Evolutionary conservation across 2,797 vertebrate species (phyloP), one percentile per base, ranked within the genome.

Genomic region (Oreortyx pictus): DNA sequence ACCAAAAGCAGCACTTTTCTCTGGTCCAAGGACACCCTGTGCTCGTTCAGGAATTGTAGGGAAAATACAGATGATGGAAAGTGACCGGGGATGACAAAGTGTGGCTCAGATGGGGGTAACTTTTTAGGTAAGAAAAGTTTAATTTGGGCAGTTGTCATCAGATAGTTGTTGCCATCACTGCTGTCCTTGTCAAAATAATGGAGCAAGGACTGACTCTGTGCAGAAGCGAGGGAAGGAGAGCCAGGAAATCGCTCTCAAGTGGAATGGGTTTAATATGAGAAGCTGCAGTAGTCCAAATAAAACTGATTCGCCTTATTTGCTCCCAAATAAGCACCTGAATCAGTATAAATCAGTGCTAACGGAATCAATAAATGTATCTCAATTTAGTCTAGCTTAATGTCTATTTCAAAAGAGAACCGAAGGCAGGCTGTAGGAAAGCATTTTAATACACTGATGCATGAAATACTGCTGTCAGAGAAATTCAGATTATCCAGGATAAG

Each of bases 381-480:
- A 19, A 19, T 92, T 88, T 65, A 44, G 75, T 37, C 24, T 49
- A 43, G 25, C 76, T 86, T 61, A 82, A 92, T 57, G 52, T 79
- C 50, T 92, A 3, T 75, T 90, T 87, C 71, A 49, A 60, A 78
- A 73, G 29, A 60, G 35, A 76, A 37, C 24, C n/a, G 6, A 64
- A 66, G 61, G 33, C 41, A 72, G 49, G 44, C 43, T 84, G 31
- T 82, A 12, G 8, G 77, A 83, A 84, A 78, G 46, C 33, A 24
- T 76, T 88, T 91, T 82, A 60, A 73, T 75, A 89, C 31, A 29
- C 19, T 1, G 4, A 5, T 41, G 66, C 35, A 14, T 79, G 60
- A 83, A 89, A 90, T 54, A 12, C 43, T 52, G 25, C 89, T 76
- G 77, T 67, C 73, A 86, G 64, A 88, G 81, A 86, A 83, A 86